Evolutionary conservation across 1,140 invertebrate genomes (phyloP), one percentile per base, ranked within the genome.

Genomic region (Rhagoletis pomonella): DNA sequence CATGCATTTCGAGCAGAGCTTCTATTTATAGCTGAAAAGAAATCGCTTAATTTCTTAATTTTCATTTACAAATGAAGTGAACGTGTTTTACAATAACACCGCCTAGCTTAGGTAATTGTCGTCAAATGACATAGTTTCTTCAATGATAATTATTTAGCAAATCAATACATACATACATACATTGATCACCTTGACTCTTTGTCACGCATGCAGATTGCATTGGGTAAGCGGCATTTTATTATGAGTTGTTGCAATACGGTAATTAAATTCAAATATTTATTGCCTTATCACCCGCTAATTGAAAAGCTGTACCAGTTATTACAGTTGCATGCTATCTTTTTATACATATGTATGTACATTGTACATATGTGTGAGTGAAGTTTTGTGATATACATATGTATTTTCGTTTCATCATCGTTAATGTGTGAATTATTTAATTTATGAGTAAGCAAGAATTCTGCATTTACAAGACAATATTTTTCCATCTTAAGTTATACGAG

Each of bases 151-250:
- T 73, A 44, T 73, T 73, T 73, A 44, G 42, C 67, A 73, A 73
- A 73, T 73, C 67, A 73, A n/a, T n/a, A n/a, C n/a, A n/a, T n/a
- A n/a, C n/a, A n/a, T 73, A 44, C 67, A 3, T 73, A 44, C 67
- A 3, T 47, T 47, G 44, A 47, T 73, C 44, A 42, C 67, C 5
- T n/a, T 47, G 67, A 47, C 39, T 42, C 12, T 3, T 44, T 73
- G 67, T 19, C 67, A 42, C 39, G 19, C 19, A 12, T 67, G 64
- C 19, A 39, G 29, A 14, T 42, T 5, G 29, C 39, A 29, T 10
- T 67, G 39, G 2, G 64, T 67, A 67, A 67, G 12, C 10, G 64
- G 9, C 6, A 42, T 39, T 67, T 67, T 67, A 29, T 29, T 29
- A 29, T 29, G 19, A 3, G 29, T 55, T 55, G 29, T 55, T 55